Evolutionary conservation across 1,140 invertebrate genomes (phyloP).

Genomic region (Euschistus heros): DNA sequence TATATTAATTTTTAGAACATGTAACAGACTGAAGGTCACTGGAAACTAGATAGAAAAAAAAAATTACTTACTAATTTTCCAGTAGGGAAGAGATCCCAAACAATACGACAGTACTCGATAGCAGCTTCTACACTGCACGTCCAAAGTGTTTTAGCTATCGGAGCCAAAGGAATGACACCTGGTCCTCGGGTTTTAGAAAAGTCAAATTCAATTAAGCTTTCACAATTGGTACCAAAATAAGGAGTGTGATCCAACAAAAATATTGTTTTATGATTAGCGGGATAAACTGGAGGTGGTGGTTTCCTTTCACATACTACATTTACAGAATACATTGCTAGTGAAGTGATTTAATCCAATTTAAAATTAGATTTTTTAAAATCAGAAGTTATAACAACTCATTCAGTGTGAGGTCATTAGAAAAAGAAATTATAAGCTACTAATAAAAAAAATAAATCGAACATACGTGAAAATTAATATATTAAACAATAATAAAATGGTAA

Average conservation of each 20-base stretch:
- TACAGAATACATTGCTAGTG: too few relatives aligned
- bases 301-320: slow-evolving; percentile 1
- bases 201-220: slow-evolving; percentile 81
- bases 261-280: slow-evolving; percentile 82
- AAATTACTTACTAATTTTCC: slow-evolving; percentile 61
- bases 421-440: too few relatives aligned
- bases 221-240: slow-evolving; percentile 76
- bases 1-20: too few relatives aligned
- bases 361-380: too few relatives aligned
- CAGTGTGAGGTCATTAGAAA: too few relatives aligned
- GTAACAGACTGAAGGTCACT: too few relatives aligned
- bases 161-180: slow-evolving; percentile 59
- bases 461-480: too few relatives aligned
- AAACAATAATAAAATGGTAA: too few relatives aligned
- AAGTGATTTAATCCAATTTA: too few relatives aligned
- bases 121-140: slow-evolving; percentile 88
- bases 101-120: slow-evolving; percentile 88
- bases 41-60: too few relatives aligned
- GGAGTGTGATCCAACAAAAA: slow-evolving; percentile 89
- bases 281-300: slow-evolving; percentile 38
- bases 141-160: slow-evolving; percentile 85
- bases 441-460: too few relatives aligned
- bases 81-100: slow-evolving; percentile 88
- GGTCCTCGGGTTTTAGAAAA: slow-evolving; percentile 58
- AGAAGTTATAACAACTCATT: too few relatives aligned